Evolutionary conservation across 2,888 invertebrate species (phyloP).

Genomic region (Malachius bipustulatus): DNA sequence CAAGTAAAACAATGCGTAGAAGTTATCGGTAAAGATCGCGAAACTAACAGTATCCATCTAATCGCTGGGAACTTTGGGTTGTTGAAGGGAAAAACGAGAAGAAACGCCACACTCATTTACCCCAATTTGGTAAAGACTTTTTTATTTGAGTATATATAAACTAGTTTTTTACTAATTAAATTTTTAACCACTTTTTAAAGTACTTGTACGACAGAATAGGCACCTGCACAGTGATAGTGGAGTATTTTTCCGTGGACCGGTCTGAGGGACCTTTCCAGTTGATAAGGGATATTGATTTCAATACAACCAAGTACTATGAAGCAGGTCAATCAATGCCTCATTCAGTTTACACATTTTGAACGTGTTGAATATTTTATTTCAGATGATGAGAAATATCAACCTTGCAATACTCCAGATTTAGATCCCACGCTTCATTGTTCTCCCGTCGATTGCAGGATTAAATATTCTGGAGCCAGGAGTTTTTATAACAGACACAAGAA

Average conservation of each 20-base stretch:
- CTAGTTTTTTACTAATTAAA: background rate
- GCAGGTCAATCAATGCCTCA: too few species aligned
- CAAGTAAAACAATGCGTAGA: constrained; percentile 31
- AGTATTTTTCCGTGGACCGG: constrained; percentile 18
- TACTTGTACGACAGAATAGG: constrained; percentile 25
- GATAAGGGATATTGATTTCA: constrained; percentile 18
- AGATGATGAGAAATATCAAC: background rate
- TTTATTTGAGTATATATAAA: background rate
- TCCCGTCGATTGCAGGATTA: constrained; percentile 43
- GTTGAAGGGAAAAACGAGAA: constrained; percentile 23
- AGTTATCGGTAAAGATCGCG: constrained; percentile 24
- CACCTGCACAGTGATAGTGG: constrained; percentile 21
- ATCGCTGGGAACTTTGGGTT: constrained; percentile 33
- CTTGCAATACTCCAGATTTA: constrained; percentile 35
- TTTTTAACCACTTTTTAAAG: constrained; percentile 15
- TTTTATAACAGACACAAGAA: constrained; percentile 36
- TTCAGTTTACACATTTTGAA: constrained; percentile 1
- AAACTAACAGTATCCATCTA: constrained; percentile 29
- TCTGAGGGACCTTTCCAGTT: constrained; percentile 15
- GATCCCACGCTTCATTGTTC: constrained; percentile 39
- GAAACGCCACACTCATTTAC: constrained; percentile 32
- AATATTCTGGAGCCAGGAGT: constrained; percentile 42
- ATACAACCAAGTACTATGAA: constrained; percentile 14
- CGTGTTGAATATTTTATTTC: background rate
- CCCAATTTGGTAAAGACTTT: constrained; percentile 31